Conservation (phyloP, 2,113 vertebrate genomes). For the Calcarius ornatus region DNA sequence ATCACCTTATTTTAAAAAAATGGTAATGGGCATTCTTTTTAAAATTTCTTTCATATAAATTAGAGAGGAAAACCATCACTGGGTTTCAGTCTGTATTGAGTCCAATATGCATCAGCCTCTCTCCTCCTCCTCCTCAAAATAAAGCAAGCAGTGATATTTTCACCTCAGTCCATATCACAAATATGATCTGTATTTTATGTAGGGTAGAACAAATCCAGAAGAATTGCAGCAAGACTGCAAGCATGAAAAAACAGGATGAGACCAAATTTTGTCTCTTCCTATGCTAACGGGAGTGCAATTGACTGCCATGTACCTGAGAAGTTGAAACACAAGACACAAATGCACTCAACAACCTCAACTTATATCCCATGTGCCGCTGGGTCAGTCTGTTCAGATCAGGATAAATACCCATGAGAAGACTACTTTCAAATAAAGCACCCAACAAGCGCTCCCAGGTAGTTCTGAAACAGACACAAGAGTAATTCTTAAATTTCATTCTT, state of each 20-base stretch:
- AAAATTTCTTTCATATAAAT: not conserved
- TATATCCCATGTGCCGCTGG: not conserved
- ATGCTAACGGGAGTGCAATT: rapidly evolving
- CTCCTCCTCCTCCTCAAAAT: not conserved
- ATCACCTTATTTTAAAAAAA: not conserved
- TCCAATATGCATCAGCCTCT: rapidly evolving
- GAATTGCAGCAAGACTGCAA: not conserved
- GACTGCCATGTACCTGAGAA: not conserved
- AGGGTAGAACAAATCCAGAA: not conserved
- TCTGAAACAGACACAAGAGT: not conserved
- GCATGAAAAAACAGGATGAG: not conserved
- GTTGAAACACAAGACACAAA: not conserved
- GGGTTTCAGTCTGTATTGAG: not conserved
- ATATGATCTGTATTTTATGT: not conserved
- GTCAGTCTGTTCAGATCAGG: not conserved
- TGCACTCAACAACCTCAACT: not conserved
- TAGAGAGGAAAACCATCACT: not conserved
- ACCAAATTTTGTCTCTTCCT: not conserved
- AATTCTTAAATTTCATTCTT: not conserved
- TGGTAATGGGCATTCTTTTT: not conserved
- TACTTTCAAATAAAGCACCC: not conserved
- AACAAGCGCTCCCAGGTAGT: not conserved
- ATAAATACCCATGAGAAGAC: not conserved
- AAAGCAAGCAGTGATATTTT: not conserved
- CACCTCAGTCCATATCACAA: not conserved